Percentiles rank a stretch among this genome's conserved stretches.
phyloP scores from a whole-genome alignment of 2,888 invertebrate genomes.

The Lysandra bellargus region DNA sequence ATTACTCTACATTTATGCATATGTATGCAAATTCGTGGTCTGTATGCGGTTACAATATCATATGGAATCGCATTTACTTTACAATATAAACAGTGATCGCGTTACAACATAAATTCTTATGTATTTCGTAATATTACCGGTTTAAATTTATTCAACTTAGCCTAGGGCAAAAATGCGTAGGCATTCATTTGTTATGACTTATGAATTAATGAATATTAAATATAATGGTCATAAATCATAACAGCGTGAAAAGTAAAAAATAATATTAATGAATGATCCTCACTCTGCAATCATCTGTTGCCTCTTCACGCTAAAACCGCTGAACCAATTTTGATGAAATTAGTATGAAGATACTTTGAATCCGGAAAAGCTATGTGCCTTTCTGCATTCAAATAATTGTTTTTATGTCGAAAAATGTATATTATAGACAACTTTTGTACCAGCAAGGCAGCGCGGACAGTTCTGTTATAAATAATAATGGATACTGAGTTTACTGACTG shows the following conservation, averaged over 20 bases:
- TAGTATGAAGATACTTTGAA: no score
- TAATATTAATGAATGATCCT: neutral
- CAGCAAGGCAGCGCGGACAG: no score
- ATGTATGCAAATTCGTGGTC: slow-evolving; percentile 19
- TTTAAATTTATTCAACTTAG: slow-evolving; percentile 2
- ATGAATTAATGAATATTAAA: neutral
- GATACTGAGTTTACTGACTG: no score
- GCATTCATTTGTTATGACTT: slow-evolving; percentile 5
- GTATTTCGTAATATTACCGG: slow-evolving; percentile 3
- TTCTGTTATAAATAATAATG: no score
- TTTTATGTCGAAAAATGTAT: no score
- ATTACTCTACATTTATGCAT: slow-evolving; percentile 7
- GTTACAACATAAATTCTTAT: slow-evolving; percentile 10
- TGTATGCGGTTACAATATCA: slow-evolving; percentile 17
- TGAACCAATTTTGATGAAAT: no score
- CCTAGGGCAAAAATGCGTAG: slow-evolving; percentile 2
- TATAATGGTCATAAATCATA: neutral
- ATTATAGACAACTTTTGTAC: no score
- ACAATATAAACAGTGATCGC: neutral
- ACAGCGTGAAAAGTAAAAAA: neutral
- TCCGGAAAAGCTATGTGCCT: no score
- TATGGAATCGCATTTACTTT: slow-evolving; percentile 15
- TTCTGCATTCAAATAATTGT: no score
- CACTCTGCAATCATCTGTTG: no score
- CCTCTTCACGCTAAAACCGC: no score